Evolutionary conservation across 2,888 invertebrate genomes (phyloP), one percentile per base, ranked within the genome.

Genomic region (Argyra leucocephala): DNA sequence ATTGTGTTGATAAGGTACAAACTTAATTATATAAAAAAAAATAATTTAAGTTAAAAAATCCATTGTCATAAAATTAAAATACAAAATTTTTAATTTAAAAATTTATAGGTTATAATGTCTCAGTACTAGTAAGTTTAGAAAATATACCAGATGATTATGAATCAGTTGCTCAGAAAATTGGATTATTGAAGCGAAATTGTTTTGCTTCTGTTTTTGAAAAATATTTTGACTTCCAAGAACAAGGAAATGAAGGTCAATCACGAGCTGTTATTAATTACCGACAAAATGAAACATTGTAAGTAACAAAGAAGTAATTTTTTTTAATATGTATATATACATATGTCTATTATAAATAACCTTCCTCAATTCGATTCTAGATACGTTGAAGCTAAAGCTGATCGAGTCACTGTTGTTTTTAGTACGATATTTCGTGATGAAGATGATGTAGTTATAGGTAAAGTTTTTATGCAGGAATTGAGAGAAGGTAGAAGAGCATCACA

Each of bases 121-220:
- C 98, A 65, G 83, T 99, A 73, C 82, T 95, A 73, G 87, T 95
- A 80, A 95, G 98, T 81, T 83, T 97, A 81, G 95, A 95, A 76
- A 89, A 90, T 77, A 87, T 99, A 74, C 96, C 97, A 7, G 83
- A 87, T 57, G 89, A 96, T 78, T 94, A 93, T 89, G 91, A 91
- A 78, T 86, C 86, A 68, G 79, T 93, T 73, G 93, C 96, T 71
- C 91, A 91, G 80, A 94, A 92, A 82, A 90, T 96, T 71, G 95
- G 96, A 22, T 85, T 96, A 65, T 82, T 99, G 69, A 99, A 99
- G 81, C 86, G 98, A 75, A 95, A 99, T 82, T 99, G 99, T 82
- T 99, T 99, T 82, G 98, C 98, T 61, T 96, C 97, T 21, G 97
- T 99, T 67, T 99, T 99, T 82, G 97, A 99, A 80, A 97, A 98